Evolutionary conservation across 1,140 invertebrate genomes (phyloP), one percentile per base, ranked within the genome.

Genomic region (Nebria ingens): DNA sequence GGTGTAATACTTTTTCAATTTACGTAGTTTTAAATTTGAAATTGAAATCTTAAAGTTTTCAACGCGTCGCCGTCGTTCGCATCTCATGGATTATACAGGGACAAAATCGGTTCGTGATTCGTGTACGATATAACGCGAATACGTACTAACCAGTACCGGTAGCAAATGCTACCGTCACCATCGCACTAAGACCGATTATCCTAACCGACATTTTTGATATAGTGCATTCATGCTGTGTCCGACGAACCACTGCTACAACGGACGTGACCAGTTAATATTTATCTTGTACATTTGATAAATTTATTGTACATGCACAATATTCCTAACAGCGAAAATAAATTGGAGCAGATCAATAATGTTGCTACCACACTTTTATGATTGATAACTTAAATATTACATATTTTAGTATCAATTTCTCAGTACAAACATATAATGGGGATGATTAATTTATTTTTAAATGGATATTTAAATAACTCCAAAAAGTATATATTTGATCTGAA

Each of bases 11-110:
- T 45, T 45, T 45, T 45, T 45, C 40, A 45, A 45, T 45, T 45
- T 45, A 45, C 40, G 40, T 45, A 45, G 40, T 45, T 45, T 45
- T 45, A 45, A 45, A 45, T 45, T 45, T 45, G 40, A 45, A 45
- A 45, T 45, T 45, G 40, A 45, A 45, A 45, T 45, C 40, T 45
- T 45, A 45, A 45, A 45, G 9, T 45, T 45, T 45, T 45, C 40
- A 17, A 45, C 40, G 40, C 40, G 40, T 13, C 6, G 40, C 17
- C 4, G 40, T 17, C 40, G 9, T 17, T 45, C 40, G 40, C 17
- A 17, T 17, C 40, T 45, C 40, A 45, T 17, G 40, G 40, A 45
- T 45, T 45, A 45, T 45, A 45, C 40, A 45, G 15, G 17, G 6
- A 34, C n/a, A 34, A 9, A 34, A 9, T 6, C 25, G n/a, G 25